phyloP scores from a whole-genome alignment of 2,888 invertebrate species.

The Saturnia japonica region DNA sequence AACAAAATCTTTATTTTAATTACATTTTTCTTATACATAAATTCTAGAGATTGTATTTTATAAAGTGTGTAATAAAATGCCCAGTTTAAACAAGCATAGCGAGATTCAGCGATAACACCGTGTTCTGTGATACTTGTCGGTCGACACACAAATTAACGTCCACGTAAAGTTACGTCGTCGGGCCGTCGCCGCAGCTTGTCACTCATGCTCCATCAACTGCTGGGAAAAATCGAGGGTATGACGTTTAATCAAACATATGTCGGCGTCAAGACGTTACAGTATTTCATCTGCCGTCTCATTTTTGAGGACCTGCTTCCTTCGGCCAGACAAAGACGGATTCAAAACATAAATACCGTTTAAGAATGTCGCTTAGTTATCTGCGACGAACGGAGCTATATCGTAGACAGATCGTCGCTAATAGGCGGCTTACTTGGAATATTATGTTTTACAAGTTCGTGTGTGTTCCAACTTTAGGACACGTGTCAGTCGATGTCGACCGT shows the following conservation, averaged over 20 bases:
- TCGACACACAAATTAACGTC: conserved; percentile 75
- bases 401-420: conserved; percentile 80
- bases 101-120: conserved; percentile 67
- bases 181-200: conserved; percentile 63
- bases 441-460: conserved; percentile 73
- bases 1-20: conserved; percentile 45
- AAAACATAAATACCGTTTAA: conserved; percentile 57
- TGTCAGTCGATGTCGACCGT: conserved; percentile 65
- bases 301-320: conserved; percentile 59
- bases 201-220: conserved; percentile 82
- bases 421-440: conserved; percentile 74
- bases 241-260: conserved; percentile 78
- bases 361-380: conserved; percentile 71
- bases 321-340: conserved; percentile 72
- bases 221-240: conserved; percentile 75
- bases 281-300: conserved; percentile 74
- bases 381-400: conserved; percentile 65
- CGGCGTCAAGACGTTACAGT: conserved; percentile 68
- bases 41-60: conserved; percentile 73
- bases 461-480: conserved; percentile 66
- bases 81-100: conserved; percentile 61
- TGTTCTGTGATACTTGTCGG: conserved; percentile 63
- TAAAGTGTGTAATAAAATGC: conserved; percentile 68
- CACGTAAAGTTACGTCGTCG: conserved; percentile 73
- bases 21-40: conserved; percentile 40